Base-by-base conservation (phyloP, 2,888 invertebrate genomes). In the Atethmia centrago region DNA sequence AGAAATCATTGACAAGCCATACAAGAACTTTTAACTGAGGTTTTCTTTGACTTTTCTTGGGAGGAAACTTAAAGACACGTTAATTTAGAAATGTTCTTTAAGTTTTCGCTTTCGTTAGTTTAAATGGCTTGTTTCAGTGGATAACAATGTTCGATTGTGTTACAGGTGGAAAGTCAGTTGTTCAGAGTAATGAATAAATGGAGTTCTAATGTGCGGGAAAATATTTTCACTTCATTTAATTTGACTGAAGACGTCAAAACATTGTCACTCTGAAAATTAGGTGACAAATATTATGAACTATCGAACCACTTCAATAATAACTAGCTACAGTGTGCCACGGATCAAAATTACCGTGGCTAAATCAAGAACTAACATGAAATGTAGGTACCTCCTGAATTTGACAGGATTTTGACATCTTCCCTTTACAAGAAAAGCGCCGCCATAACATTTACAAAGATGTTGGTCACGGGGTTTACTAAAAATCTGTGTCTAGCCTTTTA, bases 111-210 rank as follows among this genome's bases (percentile, higher is more conserved):
- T 85, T 87, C 86, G 74, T 86, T 83, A 70, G 79, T 74, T 77
- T 74, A 73, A 83, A 88, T 80, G 80, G 83, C 79, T 85, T 88
- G 87, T 88, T 89, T 90, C 83, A 88, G 83, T 71, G 51, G 74
- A 79, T 79, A 85, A 89, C 89, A 88, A 89, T 88, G 88, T 85
- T 58, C 80, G 83, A 88, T 88, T 89, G 89, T 90, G 62, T 64
- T 56, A 53, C 42, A 68, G 28, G 66, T 74, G 40, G 68, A 49
- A 69, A 71, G 58, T 36, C 75, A 68, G 49, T 49, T 70, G 59
- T 68, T 72, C 61, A 58, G 77, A 78, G 31, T 25, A 62, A 21
- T 49, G 1, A 70, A 63, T 42, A 21, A 56, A 77, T 70, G 62
- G 58, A 80, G 25, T 45, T 28, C 47, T 21, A 40, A 55, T 45